Conservation (phyloP, 2,113 vertebrate species). For the Leuciscus idus region DNA sequence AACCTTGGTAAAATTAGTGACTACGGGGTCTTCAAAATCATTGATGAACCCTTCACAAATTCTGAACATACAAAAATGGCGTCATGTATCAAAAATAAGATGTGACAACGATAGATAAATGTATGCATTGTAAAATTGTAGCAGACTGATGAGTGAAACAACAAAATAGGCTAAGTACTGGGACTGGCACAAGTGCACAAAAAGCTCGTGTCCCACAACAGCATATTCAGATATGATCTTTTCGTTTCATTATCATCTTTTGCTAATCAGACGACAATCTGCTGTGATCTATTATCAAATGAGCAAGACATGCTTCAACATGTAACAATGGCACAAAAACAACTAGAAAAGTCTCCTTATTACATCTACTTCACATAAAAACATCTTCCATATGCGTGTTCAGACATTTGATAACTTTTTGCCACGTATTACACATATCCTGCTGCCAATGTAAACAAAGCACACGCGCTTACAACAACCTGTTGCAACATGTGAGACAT, state of each 20-base stretch:
- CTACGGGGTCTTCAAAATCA: neutral
- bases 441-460: slow-evolving; percentile 30
- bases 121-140: neutral
- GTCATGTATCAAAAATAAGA: neutral
- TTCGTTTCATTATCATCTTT: neutral
- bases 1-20: no score
- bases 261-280: neutral
- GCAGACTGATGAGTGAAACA: neutral
- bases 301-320: neutral
- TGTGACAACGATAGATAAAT: neutral
- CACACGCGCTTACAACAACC: slow-evolving; percentile 32
- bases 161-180: neutral
- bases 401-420: neutral
- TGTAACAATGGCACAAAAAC: neutral
- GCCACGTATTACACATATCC: neutral
- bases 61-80: neutral
- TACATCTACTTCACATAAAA: neutral
- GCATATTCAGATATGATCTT: neutral
- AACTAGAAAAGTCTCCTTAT: neutral
- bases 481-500: slow-evolving; percentile 2
- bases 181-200: neutral
- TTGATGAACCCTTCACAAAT: neutral
- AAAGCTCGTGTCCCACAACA: neutral
- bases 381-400: neutral
- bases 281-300: neutral